Base-by-base conservation (phyloP, 1,140 invertebrate genomes). In the Paramacrobiotus metropolitanus region DNA sequence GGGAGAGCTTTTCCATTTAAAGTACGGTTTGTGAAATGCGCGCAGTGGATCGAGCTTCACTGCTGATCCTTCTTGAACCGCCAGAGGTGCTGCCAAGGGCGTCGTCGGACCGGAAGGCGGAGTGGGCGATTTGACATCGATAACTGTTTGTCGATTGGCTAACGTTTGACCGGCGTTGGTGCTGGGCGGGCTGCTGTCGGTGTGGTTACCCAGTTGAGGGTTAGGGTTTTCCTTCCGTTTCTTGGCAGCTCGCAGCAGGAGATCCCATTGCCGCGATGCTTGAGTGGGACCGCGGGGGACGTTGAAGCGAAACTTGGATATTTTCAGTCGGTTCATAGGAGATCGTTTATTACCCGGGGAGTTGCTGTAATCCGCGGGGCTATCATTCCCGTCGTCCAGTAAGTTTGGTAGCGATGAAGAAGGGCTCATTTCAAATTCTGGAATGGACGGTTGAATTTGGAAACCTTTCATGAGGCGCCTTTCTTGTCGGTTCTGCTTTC, bases 381-480 rank as follows among this genome's bases (percentile, higher is more conserved):
- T 55, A 28, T 55, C 48, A 9, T 9, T n/a, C n/a, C n/a, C 34
- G 15, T 55, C 48, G 15, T 55, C 48, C 48, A 55, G 48, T 24
- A 55, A 24, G 24, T 55, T 55, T 4, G 48, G 48, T 24, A 55
- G 15, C 15, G 48, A 55, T 9, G 48, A 20, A 24, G 48, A 55
- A 9, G 48, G 48, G 24, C 48, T 55, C 48, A 55, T 55, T 24
- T 55, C 48, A 24, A 55, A 55, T 24, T 55, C 48, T 4, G 48
- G 48, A 55, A 29, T 55, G 48, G 48, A 55, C 48, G 48, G 48
- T 24, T 55, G 15, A 24, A 88, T 88, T 74, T 92, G 89, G 77
- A 92, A 92, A 1, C 88, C 88, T 71, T 92, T 92, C 86, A 91
- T 90, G 29, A 92, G 74, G 0, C 87, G 80, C 0, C 88, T 78